Base-by-base conservation (phyloP, 2,888 invertebrate genomes). In the Mayetiola destructor region DNA sequence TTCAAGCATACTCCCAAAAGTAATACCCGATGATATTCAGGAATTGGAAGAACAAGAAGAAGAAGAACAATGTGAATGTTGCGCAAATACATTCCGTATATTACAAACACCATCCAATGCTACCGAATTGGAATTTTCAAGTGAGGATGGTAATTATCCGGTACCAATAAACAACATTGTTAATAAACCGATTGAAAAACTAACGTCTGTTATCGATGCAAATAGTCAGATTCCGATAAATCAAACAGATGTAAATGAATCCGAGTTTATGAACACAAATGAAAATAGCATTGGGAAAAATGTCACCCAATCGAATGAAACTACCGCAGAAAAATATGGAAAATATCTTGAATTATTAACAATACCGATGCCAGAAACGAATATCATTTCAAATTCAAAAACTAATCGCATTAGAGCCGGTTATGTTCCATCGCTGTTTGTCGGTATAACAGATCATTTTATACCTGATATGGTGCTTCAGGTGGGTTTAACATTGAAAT, bases 101-200 rank as follows among this genome's bases (percentile, higher is more conserved):
- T 71, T 85, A 40, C 85, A 85, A 66, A 86, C 86, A 0, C 86
- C 86, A 0, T 85, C 85, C 0, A 86, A 86, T 67, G 86, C 86
- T 32, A 84, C 86, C 0, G 86, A 86, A 66, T 77, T 85, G 70
- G 78, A 78, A 63, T 77, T 75, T 61, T 70, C 69, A 2, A 69
- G 69, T 60, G 77, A 77, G 60, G 70, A 71, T 32, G 56, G 39
- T 57, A 68, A 69, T 40, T 65, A 68, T 59, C 67, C 68, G 56
- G 64, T 66, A 12, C 30, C 30, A 30, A 4, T 53, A 3, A 29
- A 23, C 2, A 23, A 23, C 27, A 12, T 20, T 5, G 16, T 14
- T 5, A 10, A 10, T 5, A 36, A 23, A 3, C n/a, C n/a, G n/a
- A n/a, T n/a, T n/a, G n/a, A n/a, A n/a, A 35, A 36, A 36, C n/a